phyloP scores from a whole-genome alignment of 2,797 vertebrate genomes.

The Botia almorhae region DNA sequence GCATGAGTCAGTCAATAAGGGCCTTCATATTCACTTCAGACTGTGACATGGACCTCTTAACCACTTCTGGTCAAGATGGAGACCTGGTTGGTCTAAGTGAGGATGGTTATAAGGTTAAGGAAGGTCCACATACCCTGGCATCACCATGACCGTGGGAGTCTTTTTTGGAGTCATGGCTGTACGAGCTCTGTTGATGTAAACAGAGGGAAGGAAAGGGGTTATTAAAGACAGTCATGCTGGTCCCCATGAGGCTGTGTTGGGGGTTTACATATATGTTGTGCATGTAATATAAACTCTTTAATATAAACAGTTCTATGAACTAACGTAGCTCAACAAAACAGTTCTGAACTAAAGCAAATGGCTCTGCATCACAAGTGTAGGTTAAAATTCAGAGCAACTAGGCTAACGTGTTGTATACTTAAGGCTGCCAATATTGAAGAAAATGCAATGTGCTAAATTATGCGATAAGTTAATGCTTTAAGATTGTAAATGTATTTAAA shows the following conservation, averaged over 20 bases:
- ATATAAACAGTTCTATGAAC: neutral
- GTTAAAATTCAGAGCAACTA: neutral
- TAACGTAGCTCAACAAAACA: neutral
- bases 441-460: no score
- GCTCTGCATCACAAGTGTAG: no score
- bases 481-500: no score
- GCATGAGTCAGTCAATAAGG: neutral
- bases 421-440: no score
- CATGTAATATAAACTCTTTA: no score
- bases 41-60: constrained; percentile 39
- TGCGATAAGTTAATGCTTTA: no score
- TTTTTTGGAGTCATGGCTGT: constrained; percentile 75
- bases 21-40: constrained; percentile 13
- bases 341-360: neutral
- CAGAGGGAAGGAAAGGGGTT: constrained; percentile 66
- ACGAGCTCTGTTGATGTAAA: constrained; percentile 71
- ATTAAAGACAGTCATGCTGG: constrained; percentile 66
- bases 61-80: constrained; percentile 2
- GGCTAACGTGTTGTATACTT: neutral
- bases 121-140: constrained; percentile 74
- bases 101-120: constrained; percentile 52
- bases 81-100: constrained; percentile 7
- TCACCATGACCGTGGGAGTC: constrained; percentile 73
- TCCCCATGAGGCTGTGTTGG: constrained; percentile 15
- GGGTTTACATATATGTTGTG: neutral